A percentile compares a stretch with the other conserved stretches of the same genome.
These are phyloP conservation scores for Prosapia bicincta DNA, from an alignment of 2,888 invertebrate genomes.

Conservation along the genomic window DNA sequence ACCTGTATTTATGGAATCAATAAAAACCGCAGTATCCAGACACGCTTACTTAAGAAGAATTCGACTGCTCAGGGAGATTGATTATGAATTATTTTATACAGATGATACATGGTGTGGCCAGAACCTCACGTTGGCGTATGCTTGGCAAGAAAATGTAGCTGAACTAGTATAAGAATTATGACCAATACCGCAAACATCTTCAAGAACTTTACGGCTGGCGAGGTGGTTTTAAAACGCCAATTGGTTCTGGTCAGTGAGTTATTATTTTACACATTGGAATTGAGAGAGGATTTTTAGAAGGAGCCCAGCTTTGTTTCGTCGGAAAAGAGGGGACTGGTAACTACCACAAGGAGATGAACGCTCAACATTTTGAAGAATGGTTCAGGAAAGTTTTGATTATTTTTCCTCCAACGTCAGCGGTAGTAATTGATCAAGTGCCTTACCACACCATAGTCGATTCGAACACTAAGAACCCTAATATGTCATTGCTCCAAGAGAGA, in stretches of 20 bases:
- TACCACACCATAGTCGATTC: too few relatives aligned
- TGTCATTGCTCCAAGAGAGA: too few relatives aligned
- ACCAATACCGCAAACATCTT: not conserved
- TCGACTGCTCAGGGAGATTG: not conserved
- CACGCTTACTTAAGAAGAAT: too few relatives aligned
- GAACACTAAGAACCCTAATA: too few relatives aligned
- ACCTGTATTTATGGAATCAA: not conserved
- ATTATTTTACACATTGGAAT: not conserved
- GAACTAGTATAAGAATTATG: too few relatives aligned
- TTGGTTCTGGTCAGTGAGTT: not conserved
- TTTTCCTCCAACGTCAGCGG: too few relatives aligned
- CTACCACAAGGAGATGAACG: conserved; percentile 17
- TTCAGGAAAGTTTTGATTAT: too few relatives aligned
- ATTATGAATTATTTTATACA: not conserved
- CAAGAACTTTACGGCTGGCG: not conserved
- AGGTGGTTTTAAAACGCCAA: conserved; percentile 1
- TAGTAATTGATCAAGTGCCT: too few relatives aligned
- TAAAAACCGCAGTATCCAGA: too few relatives aligned
- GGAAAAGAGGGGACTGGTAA: conserved; percentile 4
- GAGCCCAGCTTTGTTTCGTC: too few relatives aligned
- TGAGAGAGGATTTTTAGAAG: not conserved
- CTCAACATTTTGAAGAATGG: too few relatives aligned
- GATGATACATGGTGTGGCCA: conserved; percentile 1
- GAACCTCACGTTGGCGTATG: not conserved
- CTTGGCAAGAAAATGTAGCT: too few relatives aligned